These are phyloP conservation scores for Magallana ariakensis DNA, from an alignment of 1,140 invertebrate species.

Conservation along the genomic window DNA sequence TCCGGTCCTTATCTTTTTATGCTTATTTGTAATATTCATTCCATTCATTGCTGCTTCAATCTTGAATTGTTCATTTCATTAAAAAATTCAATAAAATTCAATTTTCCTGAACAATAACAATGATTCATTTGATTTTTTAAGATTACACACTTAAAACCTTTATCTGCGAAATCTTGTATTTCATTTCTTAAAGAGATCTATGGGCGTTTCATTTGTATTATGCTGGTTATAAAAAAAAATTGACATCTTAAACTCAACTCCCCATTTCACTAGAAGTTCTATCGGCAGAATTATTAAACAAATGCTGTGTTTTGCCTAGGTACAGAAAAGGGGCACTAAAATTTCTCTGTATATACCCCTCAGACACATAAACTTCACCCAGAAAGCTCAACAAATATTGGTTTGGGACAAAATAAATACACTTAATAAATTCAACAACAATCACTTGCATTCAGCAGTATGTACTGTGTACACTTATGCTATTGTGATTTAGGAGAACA, in stretches of 20 bases:
- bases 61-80: too few relatives aligned
- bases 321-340: neutral
- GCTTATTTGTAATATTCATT: too few relatives aligned
- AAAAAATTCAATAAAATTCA: too few relatives aligned
- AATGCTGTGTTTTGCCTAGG: neutral
- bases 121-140: too few relatives aligned
- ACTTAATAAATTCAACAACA: constrained; percentile 26
- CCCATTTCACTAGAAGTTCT: neutral
- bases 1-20: too few relatives aligned
- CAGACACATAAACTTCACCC: neutral
- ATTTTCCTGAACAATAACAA: too few relatives aligned
- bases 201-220: neutral
- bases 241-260: neutral
- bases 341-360: neutral
- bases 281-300: neutral
- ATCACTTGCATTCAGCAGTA: neutral
- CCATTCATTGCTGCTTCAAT: too few relatives aligned
- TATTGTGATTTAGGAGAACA: constrained; percentile 28
- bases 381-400: constrained; percentile 15
- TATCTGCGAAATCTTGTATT: too few relatives aligned
- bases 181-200: too few relatives aligned
- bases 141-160: too few relatives aligned
- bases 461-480: neutral
- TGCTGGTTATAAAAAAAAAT: neutral
- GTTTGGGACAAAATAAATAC: constrained; percentile 19